Base-by-base conservation (phyloP, 2,113 vertebrate species). In the Odontesthes bonariensis region DNA sequence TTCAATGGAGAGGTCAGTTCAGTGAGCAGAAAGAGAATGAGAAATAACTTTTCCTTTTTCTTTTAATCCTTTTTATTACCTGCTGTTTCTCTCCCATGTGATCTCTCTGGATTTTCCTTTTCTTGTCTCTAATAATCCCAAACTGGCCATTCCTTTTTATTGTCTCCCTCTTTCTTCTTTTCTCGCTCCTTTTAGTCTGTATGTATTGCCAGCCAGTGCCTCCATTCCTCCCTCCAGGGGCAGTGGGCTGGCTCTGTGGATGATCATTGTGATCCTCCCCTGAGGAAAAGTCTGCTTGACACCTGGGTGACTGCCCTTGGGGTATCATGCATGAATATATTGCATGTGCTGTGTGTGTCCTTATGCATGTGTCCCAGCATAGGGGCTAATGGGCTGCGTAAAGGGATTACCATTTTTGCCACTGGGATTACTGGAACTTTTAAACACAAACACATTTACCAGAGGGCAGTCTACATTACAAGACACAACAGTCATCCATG, bases 351-450 rank as follows among this genome's bases (percentile, higher is more conserved):
- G 56, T 35, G 31, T 54, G 20, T 59, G 49, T 55, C 23, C 68
- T 27, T 79, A 31, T 75, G 65, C 71, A 20, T 65, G 54, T 52
- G 23, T 69, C 63, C 70, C 72, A 80, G 69, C 82, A 77, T 82
- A 73, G 84, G 81, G 81, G 83, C 78, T 91, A 91, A 89, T 91
- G 86, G 89, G 62, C 73, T 88, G 47, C 72, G 88, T 90, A 73
- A 84, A 33, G 82, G 88, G 88, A 90, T 89, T 92, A 91, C 82
- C 85, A 90, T 81, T 10, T 89, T 88, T 89, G 84, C 86, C 81
- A 86, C 77, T 90, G 86, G 86, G 89, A 91, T 91, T 91, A 90
- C 90, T 89, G 89, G 88, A 75, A 84, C 54, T 84, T n/a, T 74
- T 77, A 52, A 61, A 53, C 22, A 32, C 70, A 78, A 38, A 81